A percentile compares a stretch with the other conserved stretches of the same genome.
These are phyloP conservation scores for Petrosia ficiformis DNA, from an alignment of 37 sponge, comb jelly and placozoan genomes.

Conservation along the genomic window DNA sequence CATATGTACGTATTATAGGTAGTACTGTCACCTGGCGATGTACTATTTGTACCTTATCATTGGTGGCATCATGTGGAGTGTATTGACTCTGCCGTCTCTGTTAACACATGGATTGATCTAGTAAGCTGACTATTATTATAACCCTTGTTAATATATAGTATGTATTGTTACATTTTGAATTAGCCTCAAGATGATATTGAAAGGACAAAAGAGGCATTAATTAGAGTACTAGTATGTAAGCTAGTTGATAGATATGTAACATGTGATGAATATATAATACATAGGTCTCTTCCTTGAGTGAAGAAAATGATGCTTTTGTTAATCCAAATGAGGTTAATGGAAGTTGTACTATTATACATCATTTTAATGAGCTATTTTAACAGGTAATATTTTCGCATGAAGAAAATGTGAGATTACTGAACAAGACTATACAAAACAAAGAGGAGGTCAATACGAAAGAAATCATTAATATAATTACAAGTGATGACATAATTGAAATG, in stretches of 20 bases:
- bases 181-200: constrained; percentile 55
- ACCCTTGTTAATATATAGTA: background rate
- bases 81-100: constrained; percentile 76
- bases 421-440: background rate
- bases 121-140: constrained; percentile 5
- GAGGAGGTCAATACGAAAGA: background rate
- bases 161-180: background rate
- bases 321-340: background rate
- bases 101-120: constrained; percentile 93
- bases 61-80: constrained; percentile 97
- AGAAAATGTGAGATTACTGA: background rate
- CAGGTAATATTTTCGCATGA: background rate
- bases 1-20: constrained; percentile 41
- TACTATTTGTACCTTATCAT: constrained; percentile 86
- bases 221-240: constrained; percentile 52
- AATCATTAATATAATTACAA: background rate
- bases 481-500: background rate
- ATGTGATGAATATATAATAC: too few relatives aligned
- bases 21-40: constrained; percentile 76
- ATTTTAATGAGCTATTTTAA: background rate
- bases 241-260: too few relatives aligned
- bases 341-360: background rate
- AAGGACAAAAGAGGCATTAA: constrained; percentile 63
- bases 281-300: too few relatives aligned
- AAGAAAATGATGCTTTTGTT: background rate